These are phyloP conservation scores for Odontocerum albicorne DNA, from an alignment of 2,888 invertebrate species.

Conservation along the genomic window DNA sequence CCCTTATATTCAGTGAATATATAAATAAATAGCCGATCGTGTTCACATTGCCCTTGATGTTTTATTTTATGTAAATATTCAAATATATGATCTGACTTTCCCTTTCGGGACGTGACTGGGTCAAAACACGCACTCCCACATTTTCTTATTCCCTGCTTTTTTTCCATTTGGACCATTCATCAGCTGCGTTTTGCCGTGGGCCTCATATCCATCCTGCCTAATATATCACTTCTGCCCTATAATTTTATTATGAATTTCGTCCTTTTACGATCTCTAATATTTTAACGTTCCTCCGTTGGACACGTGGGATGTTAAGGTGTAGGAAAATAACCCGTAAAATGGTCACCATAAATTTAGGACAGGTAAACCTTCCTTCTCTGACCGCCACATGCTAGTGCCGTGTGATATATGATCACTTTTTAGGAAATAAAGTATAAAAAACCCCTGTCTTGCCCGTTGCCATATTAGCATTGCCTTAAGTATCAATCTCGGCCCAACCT, in stretches of 20 bases:
- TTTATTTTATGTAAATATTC: too few relatives aligned
- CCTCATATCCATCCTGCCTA: background rate
- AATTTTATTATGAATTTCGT: background rate
- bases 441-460: too few relatives aligned
- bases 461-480: too few relatives aligned
- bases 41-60: too few relatives aligned
- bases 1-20: too few relatives aligned
- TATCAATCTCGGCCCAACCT: too few relatives aligned
- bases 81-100: too few relatives aligned
- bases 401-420: conserved; percentile 6
- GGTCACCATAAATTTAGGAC: conserved; percentile 28
- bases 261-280: background rate
- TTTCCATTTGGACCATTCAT: background rate
- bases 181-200: background rate
- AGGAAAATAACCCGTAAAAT: conserved; percentile 23
- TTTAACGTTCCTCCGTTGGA: background rate
- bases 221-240: background rate
- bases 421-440: background rate
- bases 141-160: background rate
- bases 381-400: conserved; percentile 2
- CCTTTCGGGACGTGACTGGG: too few relatives aligned
- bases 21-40: too few relatives aligned
- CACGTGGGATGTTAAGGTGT: background rate
- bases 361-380: too few relatives aligned
- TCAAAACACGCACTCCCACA: too few relatives aligned